Conservation (phyloP, 2,888 invertebrate genomes). For the Amiota mariae region DNA sequence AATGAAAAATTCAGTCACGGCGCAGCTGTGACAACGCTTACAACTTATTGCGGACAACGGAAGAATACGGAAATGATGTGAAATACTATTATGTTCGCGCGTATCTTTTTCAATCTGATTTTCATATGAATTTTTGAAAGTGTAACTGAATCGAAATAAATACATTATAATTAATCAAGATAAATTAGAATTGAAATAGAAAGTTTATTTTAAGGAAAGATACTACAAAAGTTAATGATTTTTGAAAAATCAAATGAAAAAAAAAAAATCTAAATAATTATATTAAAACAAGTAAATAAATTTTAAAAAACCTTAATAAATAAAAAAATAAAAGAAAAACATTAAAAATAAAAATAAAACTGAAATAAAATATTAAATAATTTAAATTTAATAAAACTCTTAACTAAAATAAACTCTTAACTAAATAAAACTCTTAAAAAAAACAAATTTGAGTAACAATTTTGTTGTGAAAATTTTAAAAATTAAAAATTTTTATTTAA, state of each 20-base stretch:
- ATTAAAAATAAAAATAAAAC: neutral
- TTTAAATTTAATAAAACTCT: neutral
- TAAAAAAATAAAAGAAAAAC: neutral
- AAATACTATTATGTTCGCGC: neutral
- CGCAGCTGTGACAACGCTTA: no score
- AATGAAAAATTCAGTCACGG: conserved; percentile 46
- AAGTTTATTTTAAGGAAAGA: no score
- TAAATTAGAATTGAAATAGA: neutral
- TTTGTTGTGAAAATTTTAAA: no score
- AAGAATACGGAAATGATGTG: conserved; percentile 24
- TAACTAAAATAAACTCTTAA: neutral
- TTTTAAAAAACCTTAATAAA: neutral
- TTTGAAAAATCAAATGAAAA: neutral
- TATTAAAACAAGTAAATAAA: neutral
- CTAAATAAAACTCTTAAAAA: neutral
- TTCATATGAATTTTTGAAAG: neutral
- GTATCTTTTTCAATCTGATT: neutral
- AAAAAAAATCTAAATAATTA: neutral
- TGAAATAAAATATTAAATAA: neutral
- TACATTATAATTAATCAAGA: no score
- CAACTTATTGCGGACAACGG: no score
- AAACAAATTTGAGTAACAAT: no score
- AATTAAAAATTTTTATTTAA: neutral
- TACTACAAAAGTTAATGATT: no score
- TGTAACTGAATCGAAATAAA: conserved; percentile 6